Base-by-base conservation (phyloP, 2,797 vertebrate genomes). In the Falco biarmicus region DNA sequence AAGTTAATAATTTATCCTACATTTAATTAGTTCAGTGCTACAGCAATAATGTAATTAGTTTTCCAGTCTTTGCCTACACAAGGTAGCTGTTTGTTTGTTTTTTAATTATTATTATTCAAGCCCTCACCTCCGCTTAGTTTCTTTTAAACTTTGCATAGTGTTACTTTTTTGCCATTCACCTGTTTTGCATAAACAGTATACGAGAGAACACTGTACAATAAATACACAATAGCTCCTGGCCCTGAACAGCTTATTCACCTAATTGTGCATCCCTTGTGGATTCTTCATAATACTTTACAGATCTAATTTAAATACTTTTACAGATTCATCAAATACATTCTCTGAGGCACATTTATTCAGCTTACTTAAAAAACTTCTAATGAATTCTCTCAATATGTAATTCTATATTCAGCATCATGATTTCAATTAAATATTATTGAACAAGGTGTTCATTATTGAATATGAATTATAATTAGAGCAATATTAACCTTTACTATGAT, bases 301-400 rank as follows among this genome's bases (percentile, higher is more conserved):
- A 97, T 97, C 96, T 97, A 97, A 98, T 98, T 98, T 98, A 98
- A 98, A 98, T 97, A 97, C 87, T 97, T 96, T 96, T 97, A 97
- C 95, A 97, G 93, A 97, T 97, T 97, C 73, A 97, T 96, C 96
- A 97, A 96, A 97, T 96, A 97, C 85, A 97, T 98, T 97, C 97
- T 98, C 98, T 80, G 83, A 98, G 96, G 95, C 95, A 95, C 95
- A 96, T 97, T 98, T 97, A 98, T 95, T 97, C 96, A 96, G 94
- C 95, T 97, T 98, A 97, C 92, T 97, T 98, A 87, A 93, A 97
- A 98, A 98, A 98, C 93, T 97, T 97, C 95, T 97, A 97, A 98
- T 97, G 96, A 98, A 97, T 97, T 98, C 88, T 97, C 96, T 95
- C 96, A 94, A 97, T 97, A 97, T 75, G 66, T 97, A 97, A 97